Percentiles rank a stretch among this genome's conserved stretches.
Evolutionary conservation across 2,888 invertebrate genomes (phyloP).

Genomic region (Eupithecia pulchellata): DNA sequence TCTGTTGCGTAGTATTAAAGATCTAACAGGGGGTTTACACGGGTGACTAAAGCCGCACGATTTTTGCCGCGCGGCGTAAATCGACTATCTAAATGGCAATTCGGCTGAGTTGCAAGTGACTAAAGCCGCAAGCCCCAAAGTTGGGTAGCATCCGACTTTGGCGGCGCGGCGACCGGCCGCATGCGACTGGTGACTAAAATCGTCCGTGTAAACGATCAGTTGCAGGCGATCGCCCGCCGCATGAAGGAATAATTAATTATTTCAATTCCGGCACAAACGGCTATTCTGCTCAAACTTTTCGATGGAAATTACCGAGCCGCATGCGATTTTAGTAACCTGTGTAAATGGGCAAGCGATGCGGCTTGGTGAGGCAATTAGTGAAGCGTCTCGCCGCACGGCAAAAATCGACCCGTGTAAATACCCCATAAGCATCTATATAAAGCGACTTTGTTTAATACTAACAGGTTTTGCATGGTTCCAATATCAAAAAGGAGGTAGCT

Average conservation of each 20-base stretch:
- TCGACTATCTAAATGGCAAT: constrained; percentile 19
- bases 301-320: constrained; percentile 55
- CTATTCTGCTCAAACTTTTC: constrained; percentile 52
- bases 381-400: too few relatives aligned
- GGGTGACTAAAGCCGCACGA: constrained; percentile 51
- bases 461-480: too few relatives aligned
- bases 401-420: too few relatives aligned
- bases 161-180: constrained; percentile 53
- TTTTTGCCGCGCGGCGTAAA: constrained; percentile 22
- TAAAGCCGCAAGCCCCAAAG: constrained; percentile 58
- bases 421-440: too few relatives aligned
- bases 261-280: constrained; percentile 45
- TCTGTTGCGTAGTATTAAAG: too few relatives aligned
- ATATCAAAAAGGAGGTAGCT: too few relatives aligned
- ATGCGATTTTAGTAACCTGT: constrained; percentile 57
- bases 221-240: constrained; percentile 43
- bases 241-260: constrained; percentile 27
- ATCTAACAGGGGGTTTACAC: constrained; percentile 47
- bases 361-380: constrained; percentile 48
- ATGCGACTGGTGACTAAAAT: constrained; percentile 64
- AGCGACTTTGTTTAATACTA: too few relatives aligned
- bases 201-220: constrained; percentile 43
- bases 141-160: constrained; percentile 57
- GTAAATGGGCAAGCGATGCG: constrained; percentile 56
- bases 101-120: constrained; percentile 48